Evolutionary conservation across 2,113 vertebrate genomes (phyloP).

Genomic region (Carlito syrichta): DNA sequence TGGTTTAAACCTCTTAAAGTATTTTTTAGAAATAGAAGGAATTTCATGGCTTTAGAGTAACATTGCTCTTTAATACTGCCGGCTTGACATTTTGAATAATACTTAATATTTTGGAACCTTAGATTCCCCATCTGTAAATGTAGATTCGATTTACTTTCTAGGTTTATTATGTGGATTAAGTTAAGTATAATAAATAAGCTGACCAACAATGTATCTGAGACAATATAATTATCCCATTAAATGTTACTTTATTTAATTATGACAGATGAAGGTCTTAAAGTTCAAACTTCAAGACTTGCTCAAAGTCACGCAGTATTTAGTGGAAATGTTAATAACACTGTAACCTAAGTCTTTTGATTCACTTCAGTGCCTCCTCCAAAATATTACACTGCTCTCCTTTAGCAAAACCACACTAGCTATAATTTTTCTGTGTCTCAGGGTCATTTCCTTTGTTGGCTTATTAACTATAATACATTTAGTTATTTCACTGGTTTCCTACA

Average conservation of each 20-base stretch:
- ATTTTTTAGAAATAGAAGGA: constrained; percentile 22
- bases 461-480: constrained; percentile 4
- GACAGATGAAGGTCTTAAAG: not conserved
- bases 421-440: not conserved
- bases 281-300: not conserved
- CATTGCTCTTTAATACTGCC: not conserved
- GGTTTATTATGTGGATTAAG: not conserved
- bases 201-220: not conserved
- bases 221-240: not conserved
- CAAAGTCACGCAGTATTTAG: not conserved
- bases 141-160: constrained; percentile 4
- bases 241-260: not conserved
- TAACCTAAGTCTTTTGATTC: not conserved
- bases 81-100: not conserved
- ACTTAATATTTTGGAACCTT: constrained; percentile 20
- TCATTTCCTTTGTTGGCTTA: constrained; percentile 27
- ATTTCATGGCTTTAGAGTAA: not conserved
- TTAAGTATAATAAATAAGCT: not conserved
- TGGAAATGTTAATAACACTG: not conserved
- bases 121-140: not conserved
- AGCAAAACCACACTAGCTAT: constrained; percentile 29
- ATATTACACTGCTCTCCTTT: not conserved
- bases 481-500: constrained; percentile 31
- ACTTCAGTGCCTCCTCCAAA: not conserved
- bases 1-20: not conserved